Percentiles rank a stretch among this genome's conserved stretches.
Conservation (phyloP, 1,140 invertebrate species). For the Orius insidiosus region DNA sequence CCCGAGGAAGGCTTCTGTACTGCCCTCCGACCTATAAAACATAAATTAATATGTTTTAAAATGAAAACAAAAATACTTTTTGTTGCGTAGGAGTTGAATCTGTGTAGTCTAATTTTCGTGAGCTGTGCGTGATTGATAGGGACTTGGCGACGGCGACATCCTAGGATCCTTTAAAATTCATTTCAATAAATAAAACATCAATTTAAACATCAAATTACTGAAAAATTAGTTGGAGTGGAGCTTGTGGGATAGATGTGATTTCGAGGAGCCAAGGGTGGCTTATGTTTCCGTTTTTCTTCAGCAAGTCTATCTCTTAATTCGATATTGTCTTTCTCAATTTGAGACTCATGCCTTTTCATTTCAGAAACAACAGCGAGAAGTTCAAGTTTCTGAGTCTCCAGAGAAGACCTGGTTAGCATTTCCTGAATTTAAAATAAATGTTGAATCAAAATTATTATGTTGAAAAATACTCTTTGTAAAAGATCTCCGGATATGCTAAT, state of each 20-base stretch:
- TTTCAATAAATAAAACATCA: not conserved
- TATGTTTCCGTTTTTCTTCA: constrained; percentile 24
- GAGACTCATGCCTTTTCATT: constrained; percentile 64
- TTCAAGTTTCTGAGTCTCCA: constrained; percentile 88
- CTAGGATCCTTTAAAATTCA: constrained; percentile 7
- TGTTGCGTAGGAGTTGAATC: constrained; percentile 19
- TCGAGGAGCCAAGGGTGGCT: constrained; percentile 28
- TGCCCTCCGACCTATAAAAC: constrained; percentile 38
- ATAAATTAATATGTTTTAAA: constrained; percentile 12
- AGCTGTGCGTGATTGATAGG: constrained; percentile 20
- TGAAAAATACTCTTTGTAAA: constrained; percentile 50
- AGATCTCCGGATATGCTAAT: constrained; percentile 65
- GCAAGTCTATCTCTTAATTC: constrained; percentile 37
- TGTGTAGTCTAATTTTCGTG: constrained; percentile 11
- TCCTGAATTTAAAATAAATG: constrained; percentile 39
- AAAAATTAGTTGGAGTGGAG: constrained; percentile 21
- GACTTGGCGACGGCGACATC: constrained; percentile 28
- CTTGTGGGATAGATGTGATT: constrained; percentile 24
- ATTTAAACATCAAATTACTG: not conserved
- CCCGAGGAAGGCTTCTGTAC: constrained; percentile 64
- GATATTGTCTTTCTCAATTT: constrained; percentile 66
- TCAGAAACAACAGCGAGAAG: constrained; percentile 78
- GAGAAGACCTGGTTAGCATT: constrained; percentile 63
- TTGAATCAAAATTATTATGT: constrained; percentile 1
- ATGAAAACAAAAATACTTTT: not conserved